Base-by-base conservation (phyloP, 2,113 vertebrate species). In the Perca fluviatilis region DNA sequence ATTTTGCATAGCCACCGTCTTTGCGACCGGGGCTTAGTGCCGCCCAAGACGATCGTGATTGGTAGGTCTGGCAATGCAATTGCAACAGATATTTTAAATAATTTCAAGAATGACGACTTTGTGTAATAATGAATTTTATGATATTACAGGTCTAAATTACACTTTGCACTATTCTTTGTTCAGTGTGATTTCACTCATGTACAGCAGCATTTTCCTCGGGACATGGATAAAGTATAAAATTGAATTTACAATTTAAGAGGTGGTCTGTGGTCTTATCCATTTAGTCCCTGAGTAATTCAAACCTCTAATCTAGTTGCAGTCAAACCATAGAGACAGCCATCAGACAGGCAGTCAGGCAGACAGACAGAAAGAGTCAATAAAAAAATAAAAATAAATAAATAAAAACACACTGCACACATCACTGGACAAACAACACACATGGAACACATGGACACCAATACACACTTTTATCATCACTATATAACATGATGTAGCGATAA, bases 341-440 rank as follows among this genome's bases (percentile, higher is more conserved):
- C n/a, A 65, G 66, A 87, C 73, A 54, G 50, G 50, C 56, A 79
- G 82, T 30, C 67, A 75, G 71, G 77, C 27, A 27, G 27, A 27
- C 83, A 66, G 70, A 71, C 51, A 84, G 72, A 21, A 47, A 11
- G 40, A 79, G 82, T 88, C 84, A 74, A 91, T 91, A 86, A 87
- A 88, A 84, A 62, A 80, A 63, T 62, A 33, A 33, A 33, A 33
- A 33, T 33, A 33, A 33, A n/a, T n/a, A 33, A 33, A 80, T 43
- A 72, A 84, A 84, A 79, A 80, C 25, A 71, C 30, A 79, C 6
- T 71, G 19, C 67, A 75, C 79, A 77, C 85, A 81, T 65, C 80
- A 64, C 53, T 57, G 47, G 23, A 56, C 65, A 72, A 70, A 21
- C 73, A n/a, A 69, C 68, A 86, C 76, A 70, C 74, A 72, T 49